Evolutionary conservation across 2,113 vertebrate species (phyloP), one percentile per base, ranked within the genome.

Genomic region (Plecotus auritus): DNA sequence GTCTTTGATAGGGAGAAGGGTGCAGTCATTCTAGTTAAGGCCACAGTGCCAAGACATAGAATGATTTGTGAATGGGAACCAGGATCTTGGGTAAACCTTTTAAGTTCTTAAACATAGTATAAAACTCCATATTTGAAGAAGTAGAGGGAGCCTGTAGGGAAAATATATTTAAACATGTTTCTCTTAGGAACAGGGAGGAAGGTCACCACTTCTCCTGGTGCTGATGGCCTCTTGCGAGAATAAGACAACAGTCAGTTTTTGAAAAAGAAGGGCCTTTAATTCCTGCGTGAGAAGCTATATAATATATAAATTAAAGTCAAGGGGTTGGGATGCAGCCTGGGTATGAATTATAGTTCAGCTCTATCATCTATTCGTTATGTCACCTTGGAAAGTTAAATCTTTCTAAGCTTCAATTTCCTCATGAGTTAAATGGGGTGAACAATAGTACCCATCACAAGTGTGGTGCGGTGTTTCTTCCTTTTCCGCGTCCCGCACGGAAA

Each of bases 111-210:
- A 94, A 77, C 40, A 14, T 49, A 49, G 20, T 56, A 42, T 77
- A 91, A 93, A 93, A 49, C 17, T 47, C 6, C 40, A 32, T 64
- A 82, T 93, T 92, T 92, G 47, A 87, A 91, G 37, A 85, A 88
- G 4, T 40, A 61, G 45, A 49, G 18, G 77, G 22, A 56, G 4
- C 0, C 17, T 85, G 9, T 35, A 66, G 30, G 54, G 28, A 54
- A 82, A 32, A 67, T 81, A 85, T 70, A 82, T 76, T 77, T 88
- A 85, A 80, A 91, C 13, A 35, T 61, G 16, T 85, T 9, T 93
- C 7, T 85, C 20, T 32, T n/a, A 85, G 49, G 30, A 20, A 1
- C 16, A 42, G 16, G 20, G 40, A 69, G 77, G 47, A 78, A 7
- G 78, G 26, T 1, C 54, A 66, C 45, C 23, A 20, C 18, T 74